Conservation (phyloP, 2,113 vertebrate species). For the Mohoua ochrocephala region DNA sequence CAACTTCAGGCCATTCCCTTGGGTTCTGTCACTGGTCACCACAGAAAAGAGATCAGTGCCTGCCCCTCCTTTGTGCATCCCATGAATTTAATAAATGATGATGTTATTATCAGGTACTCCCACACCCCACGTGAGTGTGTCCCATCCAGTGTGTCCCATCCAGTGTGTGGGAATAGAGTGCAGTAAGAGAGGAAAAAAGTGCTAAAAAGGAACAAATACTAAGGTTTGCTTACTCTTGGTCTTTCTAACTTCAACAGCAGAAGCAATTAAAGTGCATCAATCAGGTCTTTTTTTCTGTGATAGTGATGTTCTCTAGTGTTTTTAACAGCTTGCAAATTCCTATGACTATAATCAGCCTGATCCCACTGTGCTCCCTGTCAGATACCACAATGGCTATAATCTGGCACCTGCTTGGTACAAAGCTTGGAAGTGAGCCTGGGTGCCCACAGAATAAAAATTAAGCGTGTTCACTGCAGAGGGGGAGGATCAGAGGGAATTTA, state of each 20-base stretch:
- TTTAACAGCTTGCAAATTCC: slow-evolving; percentile 63
- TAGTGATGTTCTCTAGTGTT: slow-evolving; percentile 20
- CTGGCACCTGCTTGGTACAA: slow-evolving; percentile 67
- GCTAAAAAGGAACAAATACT: background rate
- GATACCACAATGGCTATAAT: slow-evolving; percentile 57
- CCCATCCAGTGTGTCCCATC: background rate
- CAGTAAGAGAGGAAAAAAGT: background rate
- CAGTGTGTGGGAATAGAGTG: background rate
- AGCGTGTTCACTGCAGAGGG: background rate
- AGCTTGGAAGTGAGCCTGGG: slow-evolving; percentile 45
- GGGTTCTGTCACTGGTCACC: background rate
- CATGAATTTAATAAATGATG: background rate
- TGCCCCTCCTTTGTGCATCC: background rate
- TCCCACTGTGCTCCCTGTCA: slow-evolving; percentile 63
- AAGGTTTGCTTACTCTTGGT: background rate
- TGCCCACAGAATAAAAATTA: slow-evolving; percentile 60
- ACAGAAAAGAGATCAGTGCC: background rate
- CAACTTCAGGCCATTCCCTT: background rate
- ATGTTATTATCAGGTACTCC: background rate
- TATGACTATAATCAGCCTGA: slow-evolving; percentile 54
- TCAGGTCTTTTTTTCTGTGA: background rate
- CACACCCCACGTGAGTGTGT: background rate
- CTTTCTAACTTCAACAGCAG: background rate
- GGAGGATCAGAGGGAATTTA: slow-evolving; percentile 44
- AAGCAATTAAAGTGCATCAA: slow-evolving; percentile 26